Percentiles rank a stretch among this genome's conserved stretches.
Evolutionary conservation across 2,113 vertebrate genomes (phyloP).

Genomic region (Alosa alosa): DNA sequence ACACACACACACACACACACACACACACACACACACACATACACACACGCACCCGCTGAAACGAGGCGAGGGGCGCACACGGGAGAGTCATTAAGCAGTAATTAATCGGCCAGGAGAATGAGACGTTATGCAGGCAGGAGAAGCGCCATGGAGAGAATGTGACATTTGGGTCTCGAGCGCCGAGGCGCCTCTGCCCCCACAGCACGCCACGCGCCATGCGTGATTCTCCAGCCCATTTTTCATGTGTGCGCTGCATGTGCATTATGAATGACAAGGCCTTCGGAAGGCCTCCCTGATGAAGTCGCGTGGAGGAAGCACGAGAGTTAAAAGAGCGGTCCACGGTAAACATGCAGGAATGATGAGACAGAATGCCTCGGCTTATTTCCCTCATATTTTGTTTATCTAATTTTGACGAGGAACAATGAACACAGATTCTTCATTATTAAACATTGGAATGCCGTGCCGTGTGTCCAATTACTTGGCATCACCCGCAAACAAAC

Average conservation of each 20-base stretch:
- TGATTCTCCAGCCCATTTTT: constrained; percentile 30
- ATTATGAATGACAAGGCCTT: constrained; percentile 9
- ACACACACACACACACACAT: not conserved
- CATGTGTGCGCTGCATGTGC: not conserved
- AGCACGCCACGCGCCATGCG: not conserved
- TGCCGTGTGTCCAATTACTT: constrained; percentile 35
- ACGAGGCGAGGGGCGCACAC: not conserved
- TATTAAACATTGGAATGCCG: constrained; percentile 40
- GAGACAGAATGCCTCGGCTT: not conserved
- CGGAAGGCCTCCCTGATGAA: constrained; percentile 35
- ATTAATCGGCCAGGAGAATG: not conserved
- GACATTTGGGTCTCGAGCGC: not conserved
- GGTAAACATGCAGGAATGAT: constrained; percentile 21
- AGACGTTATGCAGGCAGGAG: not conserved
- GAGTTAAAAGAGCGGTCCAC: not conserved
- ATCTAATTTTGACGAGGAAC: constrained; percentile 5
- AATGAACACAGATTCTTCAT: constrained; percentile 33
- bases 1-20: too few species aligned
- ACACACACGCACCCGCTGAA: not conserved
- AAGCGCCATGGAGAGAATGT: not conserved
- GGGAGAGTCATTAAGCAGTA: constrained; percentile 3
- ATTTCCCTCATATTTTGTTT: not conserved
- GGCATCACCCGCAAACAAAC: constrained; percentile 23
- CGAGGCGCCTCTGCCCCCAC: not conserved
- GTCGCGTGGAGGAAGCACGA: constrained; percentile 33